Conservation (phyloP, 2,888 invertebrate species). For the Boloria selene region DNA sequence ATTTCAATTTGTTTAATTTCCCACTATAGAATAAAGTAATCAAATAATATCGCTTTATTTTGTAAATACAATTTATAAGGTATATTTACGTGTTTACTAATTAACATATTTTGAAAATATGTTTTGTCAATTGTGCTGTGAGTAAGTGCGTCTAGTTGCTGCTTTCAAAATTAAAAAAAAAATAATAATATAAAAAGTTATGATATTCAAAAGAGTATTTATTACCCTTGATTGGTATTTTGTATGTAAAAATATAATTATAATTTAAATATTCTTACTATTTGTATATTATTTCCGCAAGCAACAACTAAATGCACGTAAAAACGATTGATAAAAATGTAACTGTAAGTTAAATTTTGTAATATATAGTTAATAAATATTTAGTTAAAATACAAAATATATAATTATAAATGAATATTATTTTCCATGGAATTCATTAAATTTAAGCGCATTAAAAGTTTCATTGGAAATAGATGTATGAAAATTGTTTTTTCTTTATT, state of each 20-base stretch:
- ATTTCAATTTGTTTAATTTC: slow-evolving; percentile 52
- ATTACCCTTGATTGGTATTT: slow-evolving; percentile 21
- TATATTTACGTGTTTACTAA: slow-evolving; percentile 79
- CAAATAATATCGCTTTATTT: slow-evolving; percentile 73
- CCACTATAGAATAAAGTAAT: slow-evolving; percentile 59
- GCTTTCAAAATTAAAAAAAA: slow-evolving; percentile 43
- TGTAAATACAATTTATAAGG: slow-evolving; percentile 80
- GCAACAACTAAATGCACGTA: slow-evolving; percentile 60
- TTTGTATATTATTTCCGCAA: slow-evolving; percentile 43
- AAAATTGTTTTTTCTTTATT: slow-evolving; percentile 7
- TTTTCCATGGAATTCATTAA: slow-evolving; percentile 81
- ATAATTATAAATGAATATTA: slow-evolving; percentile 80
- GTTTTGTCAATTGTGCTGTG: slow-evolving; percentile 83
- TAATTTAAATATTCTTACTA: slow-evolving; percentile 18
- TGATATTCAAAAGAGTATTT: slow-evolving; percentile 27
- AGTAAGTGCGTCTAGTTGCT: slow-evolving; percentile 64
- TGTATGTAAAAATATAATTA: slow-evolving; percentile 24
- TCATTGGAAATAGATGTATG: slow-evolving; percentile 48
- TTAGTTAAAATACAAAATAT: slow-evolving; percentile 82
- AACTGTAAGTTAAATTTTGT: slow-evolving; percentile 78
- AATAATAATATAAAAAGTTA: slow-evolving; percentile 18
- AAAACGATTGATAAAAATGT: slow-evolving; percentile 75
- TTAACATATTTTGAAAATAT: slow-evolving; percentile 81
- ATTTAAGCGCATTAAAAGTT: slow-evolving; percentile 65
- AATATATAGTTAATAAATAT: slow-evolving; percentile 82